Evolutionary conservation across 2,797 vertebrate species (phyloP).

Genomic region (Alfaro cultratus): DNA sequence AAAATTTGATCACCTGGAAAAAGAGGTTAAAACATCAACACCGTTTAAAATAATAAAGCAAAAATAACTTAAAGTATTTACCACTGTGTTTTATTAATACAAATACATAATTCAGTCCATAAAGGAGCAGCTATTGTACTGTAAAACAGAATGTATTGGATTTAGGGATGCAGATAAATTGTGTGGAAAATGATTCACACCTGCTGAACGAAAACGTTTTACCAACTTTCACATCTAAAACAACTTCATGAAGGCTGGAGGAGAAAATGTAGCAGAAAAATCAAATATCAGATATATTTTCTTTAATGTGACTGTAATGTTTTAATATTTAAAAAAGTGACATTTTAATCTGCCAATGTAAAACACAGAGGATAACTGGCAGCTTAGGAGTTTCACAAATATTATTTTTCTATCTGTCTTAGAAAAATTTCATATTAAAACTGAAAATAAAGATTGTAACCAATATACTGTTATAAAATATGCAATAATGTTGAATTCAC

Average conservation of each 20-base stretch:
- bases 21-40: background rate
- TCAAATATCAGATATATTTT: too few species aligned
- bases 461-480: background rate
- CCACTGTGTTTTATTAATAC: too few species aligned
- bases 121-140: background rate
- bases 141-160: background rate
- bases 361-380: background rate
- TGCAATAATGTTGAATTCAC: background rate
- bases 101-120: background rate
- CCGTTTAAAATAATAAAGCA: background rate
- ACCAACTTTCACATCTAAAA: too few species aligned
- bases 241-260: too few species aligned
- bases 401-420: background rate
- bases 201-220: too few species aligned
- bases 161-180: background rate
- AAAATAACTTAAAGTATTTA: too few species aligned
- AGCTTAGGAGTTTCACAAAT: background rate
- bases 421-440: background rate
- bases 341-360: background rate
- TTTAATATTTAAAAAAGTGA: background rate
- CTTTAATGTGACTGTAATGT: background rate
- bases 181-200: too few species aligned
- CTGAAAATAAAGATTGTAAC: background rate
- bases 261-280: too few species aligned
- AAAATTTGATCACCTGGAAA: background rate